These are phyloP conservation scores for Albula glossodonta DNA, from an alignment of 2,113 vertebrate genomes.

Conservation along the genomic window DNA sequence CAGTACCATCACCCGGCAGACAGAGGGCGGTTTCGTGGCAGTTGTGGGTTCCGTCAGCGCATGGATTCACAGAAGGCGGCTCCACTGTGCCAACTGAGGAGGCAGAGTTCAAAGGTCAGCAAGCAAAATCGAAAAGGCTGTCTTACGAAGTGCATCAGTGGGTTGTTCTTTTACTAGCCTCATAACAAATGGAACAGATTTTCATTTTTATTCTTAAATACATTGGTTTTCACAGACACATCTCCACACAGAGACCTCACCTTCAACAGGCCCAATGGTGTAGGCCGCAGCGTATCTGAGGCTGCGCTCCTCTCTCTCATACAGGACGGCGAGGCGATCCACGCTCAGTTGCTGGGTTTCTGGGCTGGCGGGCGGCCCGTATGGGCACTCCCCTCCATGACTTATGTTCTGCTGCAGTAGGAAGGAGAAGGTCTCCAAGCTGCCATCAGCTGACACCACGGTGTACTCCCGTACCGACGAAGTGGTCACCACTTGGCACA, in stretches of 20 bases:
- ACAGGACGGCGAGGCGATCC: constrained; percentile 81
- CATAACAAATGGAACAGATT: too few species aligned
- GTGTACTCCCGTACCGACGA: constrained; percentile 75
- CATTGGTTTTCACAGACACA: too few species aligned
- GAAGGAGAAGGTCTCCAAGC: constrained; percentile 78
- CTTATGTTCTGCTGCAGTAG: constrained; percentile 81
- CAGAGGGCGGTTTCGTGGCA: constrained; percentile 68
- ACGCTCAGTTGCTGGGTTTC: constrained; percentile 75
- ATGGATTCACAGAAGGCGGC: constrained; percentile 59
- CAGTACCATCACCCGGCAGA: constrained; percentile 44
- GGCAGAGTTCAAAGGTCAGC: background rate
- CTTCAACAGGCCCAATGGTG: constrained; percentile 78
- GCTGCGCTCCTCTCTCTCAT: constrained; percentile 78
- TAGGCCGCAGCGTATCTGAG: constrained; percentile 90
- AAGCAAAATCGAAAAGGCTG: background rate
- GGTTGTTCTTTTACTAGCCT: too few species aligned
- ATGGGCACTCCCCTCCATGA: constrained; percentile 74
- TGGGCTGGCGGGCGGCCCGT: constrained; percentile 44
- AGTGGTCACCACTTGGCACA: constrained; percentile 71
- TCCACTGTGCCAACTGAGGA: constrained; percentile 28
- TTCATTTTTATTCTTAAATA: too few species aligned
- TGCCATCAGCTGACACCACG: constrained; percentile 60
- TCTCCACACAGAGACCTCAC: constrained; percentile 48
- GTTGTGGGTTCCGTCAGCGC: constrained; percentile 59
- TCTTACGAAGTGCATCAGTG: too few species aligned